Evolutionary conservation across 2,888 invertebrate genomes (phyloP).

Genomic region (Scrobipalpa costella): DNA sequence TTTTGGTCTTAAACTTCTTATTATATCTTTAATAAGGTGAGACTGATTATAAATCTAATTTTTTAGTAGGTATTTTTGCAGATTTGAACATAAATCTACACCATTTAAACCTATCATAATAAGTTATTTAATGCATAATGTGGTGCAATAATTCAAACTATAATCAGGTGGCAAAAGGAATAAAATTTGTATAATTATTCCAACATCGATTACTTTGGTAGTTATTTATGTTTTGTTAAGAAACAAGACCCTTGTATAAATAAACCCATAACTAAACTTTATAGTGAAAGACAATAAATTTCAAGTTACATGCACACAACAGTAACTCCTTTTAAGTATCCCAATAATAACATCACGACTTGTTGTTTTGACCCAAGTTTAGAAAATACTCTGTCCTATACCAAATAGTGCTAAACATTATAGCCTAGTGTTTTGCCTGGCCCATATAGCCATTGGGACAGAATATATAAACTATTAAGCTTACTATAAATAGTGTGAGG

Average conservation of each 20-base stretch:
- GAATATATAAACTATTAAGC: no score
- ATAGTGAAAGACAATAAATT: not conserved
- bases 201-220: not conserved
- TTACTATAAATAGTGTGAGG: no score
- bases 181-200: not conserved
- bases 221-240: not conserved
- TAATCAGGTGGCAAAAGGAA: not conserved
- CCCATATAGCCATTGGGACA: slow-evolving; percentile 25
- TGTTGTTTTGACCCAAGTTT: not conserved
- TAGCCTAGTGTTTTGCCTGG: slow-evolving; percentile 35
- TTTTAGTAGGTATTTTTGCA: not conserved
- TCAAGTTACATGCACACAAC: not conserved
- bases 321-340: slow-evolving; percentile 1
- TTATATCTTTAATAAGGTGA: no score
- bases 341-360: slow-evolving; percentile 9
- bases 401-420: slow-evolving; percentile 20
- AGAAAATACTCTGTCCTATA: not conserved
- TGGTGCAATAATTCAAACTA: not conserved
- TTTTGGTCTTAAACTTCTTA: no score
- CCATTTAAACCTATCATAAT: not conserved
- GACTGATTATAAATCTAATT: not conserved
- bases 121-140: not conserved
- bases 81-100: not conserved
- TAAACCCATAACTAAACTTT: not conserved
- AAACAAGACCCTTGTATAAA: not conserved